Base-by-base conservation (phyloP, 1,140 invertebrate species). In the Pararge aegeria region DNA sequence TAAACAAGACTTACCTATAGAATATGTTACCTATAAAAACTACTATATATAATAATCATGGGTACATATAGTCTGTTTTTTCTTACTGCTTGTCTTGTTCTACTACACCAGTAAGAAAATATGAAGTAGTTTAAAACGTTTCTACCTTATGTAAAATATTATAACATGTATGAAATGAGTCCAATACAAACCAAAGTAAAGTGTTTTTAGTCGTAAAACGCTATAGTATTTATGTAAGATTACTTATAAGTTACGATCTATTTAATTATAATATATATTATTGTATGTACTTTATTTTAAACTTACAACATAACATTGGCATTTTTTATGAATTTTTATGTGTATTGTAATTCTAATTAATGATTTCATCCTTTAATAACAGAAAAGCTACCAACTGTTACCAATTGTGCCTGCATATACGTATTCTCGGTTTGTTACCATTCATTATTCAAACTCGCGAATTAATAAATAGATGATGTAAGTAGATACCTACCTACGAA, bases 151-250 rank as follows among this genome's bases (percentile, higher is more conserved):
- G 38, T 42, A 42, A 19, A 42, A 42, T 49, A 49, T 15, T 49
- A 49, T 34, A 64, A 56, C 10, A 52, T 61, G 50, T 62, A 55
- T 54, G 57, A 59, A 72, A 50, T 61, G 66, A 82, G 80, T 84
- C 75, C 72, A 79, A 71, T 83, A 72, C 61, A 81, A 84, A 89
- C 85, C 85, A 89, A 89, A 89, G 85, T 86, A 67, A 78, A 79
- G 72, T 86, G 75, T 88, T 80, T 76, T 78, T 82, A 89, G 80
- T 83, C 76, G 75, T 87, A 68, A 84, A 87, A 89, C 86, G 83
- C 81, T 87, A 86, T 86, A 84, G n/a, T n/a, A n/a, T n/a, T n/a
- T 87, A 83, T 82, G 85, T 85, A 63, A 46, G 69, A 12, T 12
- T 10, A 12, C 4, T 34, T 10, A 50, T 3, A n/a, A 5, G 10